phyloP scores from a whole-genome alignment of 1,140 invertebrate genomes.

The Elysia chlorotica region DNA sequence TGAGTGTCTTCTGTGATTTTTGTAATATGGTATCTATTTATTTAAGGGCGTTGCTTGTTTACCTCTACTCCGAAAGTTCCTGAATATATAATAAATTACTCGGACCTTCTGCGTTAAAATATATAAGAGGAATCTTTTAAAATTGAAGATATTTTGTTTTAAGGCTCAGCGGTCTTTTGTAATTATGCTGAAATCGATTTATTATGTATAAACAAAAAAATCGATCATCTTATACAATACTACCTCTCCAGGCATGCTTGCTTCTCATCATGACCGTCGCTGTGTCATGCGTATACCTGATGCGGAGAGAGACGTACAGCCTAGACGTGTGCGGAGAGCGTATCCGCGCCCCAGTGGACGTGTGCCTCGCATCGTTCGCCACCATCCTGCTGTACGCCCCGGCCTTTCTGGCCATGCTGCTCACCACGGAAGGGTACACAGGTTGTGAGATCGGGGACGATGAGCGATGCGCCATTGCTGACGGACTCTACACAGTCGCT shows the following conservation, averaged over 20 bases:
- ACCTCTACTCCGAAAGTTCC: too few species aligned
- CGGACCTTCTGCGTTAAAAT: too few species aligned
- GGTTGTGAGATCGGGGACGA: slow-evolving; percentile 13
- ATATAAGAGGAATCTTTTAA: too few species aligned
- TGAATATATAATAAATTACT: too few species aligned
- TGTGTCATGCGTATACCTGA: slow-evolving; percentile 26
- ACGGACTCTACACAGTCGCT: slow-evolving; percentile 14
- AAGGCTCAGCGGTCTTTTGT: too few species aligned
- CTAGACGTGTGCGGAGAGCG: slow-evolving; percentile 28
- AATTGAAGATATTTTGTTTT: too few species aligned
- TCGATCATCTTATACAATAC: too few species aligned
- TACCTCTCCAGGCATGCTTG: not conserved
- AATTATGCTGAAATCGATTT: too few species aligned
- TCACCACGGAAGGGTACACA: slow-evolving; percentile 27
- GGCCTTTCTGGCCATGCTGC: slow-evolving; percentile 23
- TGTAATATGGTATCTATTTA: too few species aligned
- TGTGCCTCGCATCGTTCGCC: slow-evolving; percentile 28
- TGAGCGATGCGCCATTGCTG: slow-evolving; percentile 7
- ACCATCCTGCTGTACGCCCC: slow-evolving; percentile 28
- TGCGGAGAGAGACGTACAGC: slow-evolving; percentile 24
- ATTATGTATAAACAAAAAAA: too few species aligned
- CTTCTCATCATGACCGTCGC: slow-evolving; percentile 12
- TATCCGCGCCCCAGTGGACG: slow-evolving; percentile 27
- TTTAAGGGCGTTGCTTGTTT: too few species aligned
- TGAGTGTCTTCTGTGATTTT: too few species aligned